Conservation (phyloP, 2,888 invertebrate species). For the Drosophila parthenogenetica region DNA sequence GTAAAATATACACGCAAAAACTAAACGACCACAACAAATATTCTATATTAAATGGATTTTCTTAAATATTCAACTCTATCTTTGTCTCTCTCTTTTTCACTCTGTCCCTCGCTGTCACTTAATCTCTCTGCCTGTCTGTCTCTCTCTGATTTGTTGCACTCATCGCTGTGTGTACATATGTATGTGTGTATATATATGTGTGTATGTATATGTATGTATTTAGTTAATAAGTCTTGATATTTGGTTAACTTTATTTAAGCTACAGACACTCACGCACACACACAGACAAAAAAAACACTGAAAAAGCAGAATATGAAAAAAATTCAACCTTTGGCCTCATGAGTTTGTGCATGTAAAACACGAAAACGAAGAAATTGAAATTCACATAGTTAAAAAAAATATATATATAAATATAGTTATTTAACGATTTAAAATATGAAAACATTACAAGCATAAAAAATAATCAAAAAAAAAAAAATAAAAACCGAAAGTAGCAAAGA, state of each 20-base stretch:
- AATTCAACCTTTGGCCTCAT: constrained; percentile 67
- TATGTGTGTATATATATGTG: constrained; percentile 20
- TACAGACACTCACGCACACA: constrained; percentile 30
- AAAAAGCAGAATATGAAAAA: constrained; percentile 1
- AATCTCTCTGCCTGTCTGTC: neutral
- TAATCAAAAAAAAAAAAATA: neutral
- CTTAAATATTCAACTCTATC: constrained; percentile 3
- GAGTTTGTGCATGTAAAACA: constrained; percentile 79
- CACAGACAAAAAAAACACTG: constrained; percentile 18
- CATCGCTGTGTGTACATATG: neutral
- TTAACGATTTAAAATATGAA: constrained; percentile 33
- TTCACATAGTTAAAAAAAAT: constrained; percentile 50
- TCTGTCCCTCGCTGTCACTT: neutral
- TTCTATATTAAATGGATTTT: constrained; percentile 7
- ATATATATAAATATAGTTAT: constrained; percentile 18
- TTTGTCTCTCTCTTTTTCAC: neutral
- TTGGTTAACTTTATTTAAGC: constrained; percentile 63
- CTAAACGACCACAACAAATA: neutral
- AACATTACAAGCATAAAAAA: constrained; percentile 40
- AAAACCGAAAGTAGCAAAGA: neutral
- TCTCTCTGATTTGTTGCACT: constrained; percentile 1
- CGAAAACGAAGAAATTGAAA: constrained; percentile 47
- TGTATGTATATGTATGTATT: constrained; percentile 29
- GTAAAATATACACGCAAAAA: constrained; percentile 11
- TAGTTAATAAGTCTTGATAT: constrained; percentile 57